phyloP scores from a whole-genome alignment of 2,888 invertebrate genomes.

The Agrotis ipsilon region DNA sequence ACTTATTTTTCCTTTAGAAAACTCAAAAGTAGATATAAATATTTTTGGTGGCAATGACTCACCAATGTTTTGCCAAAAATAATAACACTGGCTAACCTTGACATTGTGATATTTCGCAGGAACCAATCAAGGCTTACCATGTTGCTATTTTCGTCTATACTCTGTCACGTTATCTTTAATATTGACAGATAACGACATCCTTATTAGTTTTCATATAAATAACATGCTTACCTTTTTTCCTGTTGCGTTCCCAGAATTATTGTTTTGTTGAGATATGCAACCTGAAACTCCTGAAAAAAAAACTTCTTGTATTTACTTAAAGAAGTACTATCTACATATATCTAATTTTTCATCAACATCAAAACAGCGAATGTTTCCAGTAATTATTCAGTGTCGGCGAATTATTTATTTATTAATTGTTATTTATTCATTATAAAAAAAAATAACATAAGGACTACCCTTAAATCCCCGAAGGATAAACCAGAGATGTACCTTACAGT shows the following conservation, averaged over 20 bases:
- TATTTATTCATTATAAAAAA: no score
- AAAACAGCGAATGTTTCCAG: no score
- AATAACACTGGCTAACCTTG: not conserved
- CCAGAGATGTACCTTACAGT: no score
- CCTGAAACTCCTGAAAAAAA: not conserved
- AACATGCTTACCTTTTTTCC: not conserved
- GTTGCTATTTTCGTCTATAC: constrained; percentile 13
- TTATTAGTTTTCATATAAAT: constrained; percentile 12
- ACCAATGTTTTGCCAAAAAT: not conserved
- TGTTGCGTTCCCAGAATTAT: not conserved
- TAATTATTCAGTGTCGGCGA: no score
- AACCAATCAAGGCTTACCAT: constrained; percentile 4
- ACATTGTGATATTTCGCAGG: constrained; percentile 2
- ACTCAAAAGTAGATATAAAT: no score
- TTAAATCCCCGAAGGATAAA: no score
- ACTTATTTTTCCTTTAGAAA: not conserved
- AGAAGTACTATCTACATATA: not conserved
- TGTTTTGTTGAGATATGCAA: not conserved
- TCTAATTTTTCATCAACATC: not conserved
- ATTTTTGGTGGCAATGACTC: not conserved
- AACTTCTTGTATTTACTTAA: no score
- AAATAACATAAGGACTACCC: no score
- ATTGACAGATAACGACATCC: constrained; percentile 14
- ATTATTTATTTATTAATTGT: no score
- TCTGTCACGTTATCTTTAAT: constrained; percentile 19